phyloP scores from a whole-genome alignment of 2,888 invertebrate genomes.

The Dexiosoma caninum region DNA sequence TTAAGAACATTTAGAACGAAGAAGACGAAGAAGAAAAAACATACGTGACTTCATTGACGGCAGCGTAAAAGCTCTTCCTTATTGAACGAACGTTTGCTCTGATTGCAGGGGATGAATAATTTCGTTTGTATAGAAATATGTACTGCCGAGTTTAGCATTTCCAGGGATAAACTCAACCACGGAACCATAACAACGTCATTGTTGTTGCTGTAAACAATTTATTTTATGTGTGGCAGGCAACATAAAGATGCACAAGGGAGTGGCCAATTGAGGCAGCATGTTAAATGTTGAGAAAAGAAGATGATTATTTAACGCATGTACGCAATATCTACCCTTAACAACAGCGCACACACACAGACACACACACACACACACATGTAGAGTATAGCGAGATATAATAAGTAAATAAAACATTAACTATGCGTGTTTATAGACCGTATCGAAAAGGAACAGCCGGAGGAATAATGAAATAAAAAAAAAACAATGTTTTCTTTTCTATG shows the following conservation, averaged over 20 bases:
- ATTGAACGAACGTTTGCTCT: too few species aligned
- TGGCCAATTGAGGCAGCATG: conserved; percentile 45
- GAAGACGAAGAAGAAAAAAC: not conserved
- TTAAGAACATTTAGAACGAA: conserved; percentile 2
- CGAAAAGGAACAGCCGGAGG: conserved; percentile 43
- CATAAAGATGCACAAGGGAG: conserved; percentile 53
- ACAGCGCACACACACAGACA: not conserved
- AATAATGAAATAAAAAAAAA: not conserved
- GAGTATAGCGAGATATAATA: conserved; percentile 32
- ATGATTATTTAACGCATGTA: conserved; percentile 59
- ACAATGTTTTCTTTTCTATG: too few species aligned
- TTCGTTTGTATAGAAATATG: conserved; percentile 11
- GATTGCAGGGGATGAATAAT: conserved; percentile 60
- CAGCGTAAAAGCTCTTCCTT: not conserved
- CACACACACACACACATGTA: not conserved
- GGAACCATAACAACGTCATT: too few species aligned
- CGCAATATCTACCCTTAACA: conserved; percentile 52
- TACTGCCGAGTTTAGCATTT: conserved; percentile 42
- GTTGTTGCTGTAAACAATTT: conserved; percentile 24
- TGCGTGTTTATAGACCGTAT: conserved; percentile 58
- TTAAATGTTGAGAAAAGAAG: conserved; percentile 10
- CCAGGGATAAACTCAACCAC: not conserved
- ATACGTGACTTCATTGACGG: conserved; percentile 14
- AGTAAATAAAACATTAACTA: conserved; percentile 54
- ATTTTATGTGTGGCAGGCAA: not conserved